Evolutionary conservation across 2,113 vertebrate species (phyloP), one percentile per base, ranked within the genome.

Genomic region (Campylomormyrus numenius): DNA sequence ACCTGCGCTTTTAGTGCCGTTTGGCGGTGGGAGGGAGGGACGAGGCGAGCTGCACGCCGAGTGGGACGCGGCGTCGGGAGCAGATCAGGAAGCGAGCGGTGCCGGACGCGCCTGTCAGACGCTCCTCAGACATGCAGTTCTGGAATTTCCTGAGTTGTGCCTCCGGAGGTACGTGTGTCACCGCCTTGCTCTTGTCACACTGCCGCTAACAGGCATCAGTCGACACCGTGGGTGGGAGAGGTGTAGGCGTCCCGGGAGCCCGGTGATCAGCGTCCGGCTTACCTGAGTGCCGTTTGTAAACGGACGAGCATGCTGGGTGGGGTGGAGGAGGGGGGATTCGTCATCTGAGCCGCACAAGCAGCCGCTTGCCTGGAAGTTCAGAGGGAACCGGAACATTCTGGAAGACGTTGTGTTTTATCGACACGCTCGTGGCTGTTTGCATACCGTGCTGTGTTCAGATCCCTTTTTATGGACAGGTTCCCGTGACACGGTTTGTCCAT

Each of bases 111-210:
- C 89, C 80, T 85, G 74, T 58, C 80, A 21, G 85, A 87, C 48
- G 46, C 50, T 46, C 50, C 52, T 48, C 50, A 84, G 89, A 89
- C 80, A 93, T 92, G 91, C 2, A n/a, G 3, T 35, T 27, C 2
- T 92, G 93, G 88, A 91, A 90, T 89, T 91, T 92, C 92, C 91
- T 92, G 90, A 89, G 66, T 90, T 92, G 92, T 93, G 84, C 91
- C 93, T 89, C 87, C 90, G 89, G 35, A 89, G 91, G 90, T 90
- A 84, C 8, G 8, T 66, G 46, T 90, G 45, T 88, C 45, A 24
- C 49, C 42, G 52, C 56, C 42, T 21, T 62, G 49, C 56, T 66
- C 4, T 39, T 39, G 49, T 48, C 27, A 3, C 48, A 46, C 27
- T 50, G 27, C 48, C 35, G 45, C 45, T 39, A 10, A 58, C 87